A percentile compares a stretch with the other conserved stretches of the same genome.
Conservation (phyloP, 2,797 vertebrate genomes). For the Calcarius lapponicus region DNA sequence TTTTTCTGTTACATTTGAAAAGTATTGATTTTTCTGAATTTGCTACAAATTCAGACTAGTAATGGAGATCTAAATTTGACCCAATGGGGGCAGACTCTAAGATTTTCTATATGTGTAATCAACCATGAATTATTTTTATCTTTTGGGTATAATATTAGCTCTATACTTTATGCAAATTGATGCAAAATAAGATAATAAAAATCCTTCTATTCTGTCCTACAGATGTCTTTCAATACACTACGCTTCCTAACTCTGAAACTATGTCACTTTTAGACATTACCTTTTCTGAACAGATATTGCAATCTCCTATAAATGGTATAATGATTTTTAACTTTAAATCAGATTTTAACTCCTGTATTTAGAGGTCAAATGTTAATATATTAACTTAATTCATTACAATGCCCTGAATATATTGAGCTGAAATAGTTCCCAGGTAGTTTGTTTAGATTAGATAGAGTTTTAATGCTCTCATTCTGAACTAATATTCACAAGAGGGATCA, state of each 20-base stretch:
- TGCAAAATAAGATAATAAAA: constrained; percentile 3
- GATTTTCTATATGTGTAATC: background rate
- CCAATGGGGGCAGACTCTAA: background rate
- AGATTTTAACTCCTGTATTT: background rate
- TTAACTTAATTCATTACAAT: constrained; percentile 6
- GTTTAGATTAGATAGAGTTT: constrained; percentile 23
- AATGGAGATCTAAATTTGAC: background rate
- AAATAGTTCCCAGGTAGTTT: constrained; percentile 13
- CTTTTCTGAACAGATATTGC: background rate
- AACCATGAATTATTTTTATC: background rate
- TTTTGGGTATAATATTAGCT: background rate
- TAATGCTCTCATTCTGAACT: constrained; percentile 21
- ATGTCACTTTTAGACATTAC: background rate
- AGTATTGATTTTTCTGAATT: background rate
- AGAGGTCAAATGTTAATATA: constrained; percentile 7
- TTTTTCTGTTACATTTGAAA: background rate
- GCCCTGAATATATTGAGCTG: background rate
- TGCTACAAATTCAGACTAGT: background rate
- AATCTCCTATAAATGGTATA: background rate
- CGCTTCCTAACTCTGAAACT: background rate
- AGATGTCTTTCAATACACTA: background rate
- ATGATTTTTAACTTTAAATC: background rate
- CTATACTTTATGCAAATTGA: background rate
- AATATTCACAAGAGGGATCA: constrained; percentile 28
- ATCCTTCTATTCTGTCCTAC: background rate